Base-by-base conservation (phyloP, 2,113 vertebrate species). In the Tichodroma muraria region DNA sequence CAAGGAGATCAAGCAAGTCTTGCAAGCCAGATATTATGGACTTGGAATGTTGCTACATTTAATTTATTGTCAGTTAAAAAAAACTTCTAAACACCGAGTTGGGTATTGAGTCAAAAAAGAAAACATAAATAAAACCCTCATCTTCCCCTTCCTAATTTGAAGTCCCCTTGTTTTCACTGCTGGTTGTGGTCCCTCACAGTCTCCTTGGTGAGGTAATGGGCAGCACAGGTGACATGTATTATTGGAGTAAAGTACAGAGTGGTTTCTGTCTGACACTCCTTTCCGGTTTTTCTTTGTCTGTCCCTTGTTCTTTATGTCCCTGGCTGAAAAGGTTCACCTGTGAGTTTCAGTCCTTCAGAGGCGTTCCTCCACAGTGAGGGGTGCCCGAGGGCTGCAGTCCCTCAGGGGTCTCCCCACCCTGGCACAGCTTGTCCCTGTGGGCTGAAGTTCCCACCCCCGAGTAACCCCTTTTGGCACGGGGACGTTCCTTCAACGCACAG, bases 211-310 rank as follows among this genome's bases (percentile, higher is more conserved):
- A 81, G 52, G 12, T 2, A 2, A 44, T 25, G 28, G 21, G 28
- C 72, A 73, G 28, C 3, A 0, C 40, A 57, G 42, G 24, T 4
- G 2, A 8, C 2, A 1, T 33, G 8, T 18, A 17, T 57, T 17
- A 38, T 17, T 85, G 21, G 19, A 72, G 6, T 52, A 10, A 59
- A 37, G 40, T 30, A 20, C 24, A 4, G 59, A 9, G 27, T 35
- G 10, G 6, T 61, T 89, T 80, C 40, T 77, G 17, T 17, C n/a
- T 86, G 50, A 28, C 6, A 11, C 11, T 53, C 6, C 37, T 30
- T 73, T 33, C 38, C 77, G 40, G 1, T 80, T 72, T 77, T 72
- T 12, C 37, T 80, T 79, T 47, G 18, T 22, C 24, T 59, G 18
- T 59, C 33, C 68, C 64, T 83, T 6, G 1, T 37, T 84, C 60